These are phyloP conservation scores for Thinocorus orbignyianus DNA, from an alignment of 2,113 vertebrate species.

Conservation along the genomic window DNA sequence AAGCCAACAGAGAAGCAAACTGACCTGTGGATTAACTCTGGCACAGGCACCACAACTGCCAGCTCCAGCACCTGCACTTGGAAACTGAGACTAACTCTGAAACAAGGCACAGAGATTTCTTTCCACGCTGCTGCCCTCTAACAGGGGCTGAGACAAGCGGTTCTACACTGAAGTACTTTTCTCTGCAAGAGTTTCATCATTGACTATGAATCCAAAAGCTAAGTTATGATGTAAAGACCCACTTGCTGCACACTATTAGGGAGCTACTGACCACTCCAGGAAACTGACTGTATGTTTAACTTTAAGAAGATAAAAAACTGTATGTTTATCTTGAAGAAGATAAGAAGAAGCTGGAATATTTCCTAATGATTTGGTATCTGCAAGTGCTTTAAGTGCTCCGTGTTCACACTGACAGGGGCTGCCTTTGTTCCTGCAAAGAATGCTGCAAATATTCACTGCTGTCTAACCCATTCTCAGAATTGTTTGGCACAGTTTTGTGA, in stretches of 20 bases:
- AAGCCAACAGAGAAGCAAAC: neutral
- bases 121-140: neutral
- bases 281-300: neutral
- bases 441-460: neutral
- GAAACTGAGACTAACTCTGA: neutral
- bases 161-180: neutral
- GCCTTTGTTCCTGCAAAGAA: neutral
- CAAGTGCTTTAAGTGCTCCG: neutral
- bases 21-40: neutral
- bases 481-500: neutral
- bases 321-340: slow-evolving; percentile 16
- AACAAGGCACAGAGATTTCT: neutral
- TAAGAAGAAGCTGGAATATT: neutral
- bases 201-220: neutral
- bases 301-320: neutral
- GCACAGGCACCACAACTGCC: neutral
- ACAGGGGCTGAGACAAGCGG: neutral
- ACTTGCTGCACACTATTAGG: neutral
- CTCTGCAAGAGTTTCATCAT: neutral
- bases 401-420: neutral
- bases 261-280: neutral
- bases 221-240: neutral
- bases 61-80: neutral
- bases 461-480: neutral
- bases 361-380: slow-evolving; percentile 10